Evolutionary conservation across 2,888 invertebrate genomes (phyloP).

Genomic region (Eilema caniola): DNA sequence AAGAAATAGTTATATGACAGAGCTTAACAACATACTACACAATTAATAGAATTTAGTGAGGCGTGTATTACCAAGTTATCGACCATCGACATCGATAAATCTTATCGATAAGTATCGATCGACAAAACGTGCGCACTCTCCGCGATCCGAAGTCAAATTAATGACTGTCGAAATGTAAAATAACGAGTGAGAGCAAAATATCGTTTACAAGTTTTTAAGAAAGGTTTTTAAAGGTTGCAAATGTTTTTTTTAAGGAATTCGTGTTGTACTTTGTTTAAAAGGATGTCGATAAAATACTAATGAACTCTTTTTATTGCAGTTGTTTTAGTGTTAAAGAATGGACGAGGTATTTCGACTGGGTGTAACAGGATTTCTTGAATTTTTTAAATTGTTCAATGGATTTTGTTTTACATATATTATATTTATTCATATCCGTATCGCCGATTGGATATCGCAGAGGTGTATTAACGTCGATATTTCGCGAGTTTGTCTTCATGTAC

Average conservation of each 20-base stretch:
- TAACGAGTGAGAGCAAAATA: slow-evolving; percentile 20
- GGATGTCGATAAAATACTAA: slow-evolving; percentile 13
- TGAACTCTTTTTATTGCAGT: slow-evolving; percentile 3
- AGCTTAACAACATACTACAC: slow-evolving; percentile 42
- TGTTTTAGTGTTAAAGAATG: neutral
- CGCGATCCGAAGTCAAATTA: slow-evolving; percentile 43
- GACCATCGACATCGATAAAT: slow-evolving; percentile 40
- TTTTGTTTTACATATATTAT: neutral
- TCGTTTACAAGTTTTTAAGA: slow-evolving; percentile 21
- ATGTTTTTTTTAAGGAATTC: slow-evolving; percentile 16
- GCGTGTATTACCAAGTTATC: slow-evolving; percentile 38
- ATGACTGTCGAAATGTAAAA: slow-evolving; percentile 33
- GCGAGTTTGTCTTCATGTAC: too few relatives aligned
- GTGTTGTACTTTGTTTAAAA: slow-evolving; percentile 19
- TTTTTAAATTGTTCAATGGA: neutral
- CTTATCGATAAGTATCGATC: slow-evolving; percentile 48
- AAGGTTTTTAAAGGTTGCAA: slow-evolving; percentile 20
- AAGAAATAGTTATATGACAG: slow-evolving; percentile 25
- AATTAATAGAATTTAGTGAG: slow-evolving; percentile 36
- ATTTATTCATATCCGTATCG: neutral
- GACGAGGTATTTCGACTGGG: neutral
- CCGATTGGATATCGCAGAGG: neutral
- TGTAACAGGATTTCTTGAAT: neutral
- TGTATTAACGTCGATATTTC: neutral
- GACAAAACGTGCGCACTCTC: slow-evolving; percentile 33